Evolutionary conservation across 2,888 invertebrate species (phyloP), one percentile per base, ranked within the genome.

Genomic region (Sclerodermus sp.): DNA sequence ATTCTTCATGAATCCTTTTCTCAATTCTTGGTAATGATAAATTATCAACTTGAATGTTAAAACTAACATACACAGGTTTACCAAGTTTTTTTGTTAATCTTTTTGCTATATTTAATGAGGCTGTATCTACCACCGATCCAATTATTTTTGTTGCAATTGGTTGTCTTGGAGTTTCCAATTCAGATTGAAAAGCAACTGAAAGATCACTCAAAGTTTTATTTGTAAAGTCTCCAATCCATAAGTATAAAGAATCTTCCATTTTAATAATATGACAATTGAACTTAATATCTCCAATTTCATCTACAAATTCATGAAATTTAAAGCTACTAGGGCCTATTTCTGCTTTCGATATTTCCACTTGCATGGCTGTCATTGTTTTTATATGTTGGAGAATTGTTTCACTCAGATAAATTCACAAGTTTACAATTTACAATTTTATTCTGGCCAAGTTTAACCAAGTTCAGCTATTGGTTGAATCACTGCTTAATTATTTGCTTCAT

Each of bases 21-120:
- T 79, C 79, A 30, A 79, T 66, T 31, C 13, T 55, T 5, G 66
- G 70, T 37, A 76, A 50, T 3, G 56, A 58, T 5, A 65, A 41
- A 51, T 71, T 72, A 41, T 73, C 65, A 12, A 58, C 57, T 14
- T 58, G 53, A 6, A 78, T n/a, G 51, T 80, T 80, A 51, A 73
- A 78, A 51, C 80, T 80, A 23, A 80, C 70, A 48, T 76, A 80
- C 31, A 79, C 70, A 15, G 76, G 71, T 51, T 71, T 76, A 4
- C 70, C 69, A 2, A 69, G 51, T 49, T 71, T 78, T 47, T 73
- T 77, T 1, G 77, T 67, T 1, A 80, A 58, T 56, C 76, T 70
- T 23, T 61, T 69, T 1, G 78, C 78, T n/a, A 79, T 51, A 47
- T 70, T 74, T 5, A 47, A 61, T 0, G 79, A 79, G 4, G 57